Evolutionary conservation across 2,113 vertebrate species (phyloP).

Genomic region (Eulemur macaco): DNA sequence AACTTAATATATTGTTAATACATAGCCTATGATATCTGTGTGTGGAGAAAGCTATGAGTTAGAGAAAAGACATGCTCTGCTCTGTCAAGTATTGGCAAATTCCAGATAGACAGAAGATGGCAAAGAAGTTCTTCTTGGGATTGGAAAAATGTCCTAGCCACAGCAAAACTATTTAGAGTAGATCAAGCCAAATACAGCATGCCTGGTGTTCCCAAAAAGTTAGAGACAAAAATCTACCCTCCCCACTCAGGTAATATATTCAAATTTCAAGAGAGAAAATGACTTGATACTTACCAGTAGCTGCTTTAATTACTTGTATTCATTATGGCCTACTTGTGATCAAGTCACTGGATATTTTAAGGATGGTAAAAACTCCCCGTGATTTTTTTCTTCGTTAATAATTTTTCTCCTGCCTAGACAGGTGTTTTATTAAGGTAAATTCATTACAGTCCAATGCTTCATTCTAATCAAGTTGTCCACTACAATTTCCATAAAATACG

Average conservation of each 20-base stretch:
- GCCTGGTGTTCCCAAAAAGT: background rate
- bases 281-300: background rate
- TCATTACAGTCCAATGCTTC: background rate
- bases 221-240: background rate
- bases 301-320: conserved; percentile 15
- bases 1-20: background rate
- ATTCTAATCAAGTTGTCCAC: background rate
- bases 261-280: background rate
- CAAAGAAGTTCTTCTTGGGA: background rate
- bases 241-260: background rate
- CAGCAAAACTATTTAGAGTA: background rate
- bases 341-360: conserved; percentile 8
- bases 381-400: background rate
- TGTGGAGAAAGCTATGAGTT: background rate
- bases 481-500: background rate
- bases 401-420: background rate
- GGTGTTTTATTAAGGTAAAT: background rate
- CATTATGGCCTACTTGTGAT: background rate
- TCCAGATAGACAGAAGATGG: background rate
- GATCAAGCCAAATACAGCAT: background rate
- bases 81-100: background rate
- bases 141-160: background rate
- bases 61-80: background rate
- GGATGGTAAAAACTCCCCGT: background rate
- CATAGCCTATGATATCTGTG: background rate